Base-by-base conservation (phyloP, 2,888 invertebrate genomes). In the Meloe dianella region DNA sequence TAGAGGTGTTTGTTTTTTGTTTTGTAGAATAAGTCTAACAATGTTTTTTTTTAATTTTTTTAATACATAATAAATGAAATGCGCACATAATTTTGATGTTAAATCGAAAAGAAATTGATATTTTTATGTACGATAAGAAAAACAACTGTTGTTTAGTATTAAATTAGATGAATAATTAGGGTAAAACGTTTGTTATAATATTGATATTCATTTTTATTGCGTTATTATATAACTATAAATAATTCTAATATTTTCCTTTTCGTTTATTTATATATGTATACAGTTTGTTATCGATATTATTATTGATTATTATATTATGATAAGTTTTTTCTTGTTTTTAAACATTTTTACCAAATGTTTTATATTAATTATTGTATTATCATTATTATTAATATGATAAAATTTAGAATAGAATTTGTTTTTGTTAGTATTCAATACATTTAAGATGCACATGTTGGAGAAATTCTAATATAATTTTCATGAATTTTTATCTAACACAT, bases 381-480 rank as follows among this genome's bases (percentile, higher is more conserved):
- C n/a, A n/a, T n/a, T n/a, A n/a, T n/a, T n/a, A 72, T 71, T 67
- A 65, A 70, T 60, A 67, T 57, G 61, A 38, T 66, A 14, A 66
- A 61, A 9, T 30, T 70, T 69, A 71, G 68, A 63, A 30, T 66
- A 64, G 54, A 70, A 68, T 70, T 69, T 65, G 70, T 67, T 72
- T 70, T 66, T 68, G 68, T 74, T 71, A 67, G 70, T 72, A 68
- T 66, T 67, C 63, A 22, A 56, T 20, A 56, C 12, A 24, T 29
- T 56, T 56, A 56, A 56, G 56, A 29, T 47, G 20, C 47, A 47
- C 20, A 47, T 47, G 47, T 47, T 47, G 20, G 65, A 67, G 75
- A n/a, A n/a, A n/a, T n/a, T n/a, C n/a, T 79, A 80, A 82, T 81
- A 82, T 82, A 81, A 82, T 82, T 81, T 78, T 81, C 81, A 81